Base-by-base conservation (phyloP, 2,888 invertebrate genomes). In the Teleiodes luculella region DNA sequence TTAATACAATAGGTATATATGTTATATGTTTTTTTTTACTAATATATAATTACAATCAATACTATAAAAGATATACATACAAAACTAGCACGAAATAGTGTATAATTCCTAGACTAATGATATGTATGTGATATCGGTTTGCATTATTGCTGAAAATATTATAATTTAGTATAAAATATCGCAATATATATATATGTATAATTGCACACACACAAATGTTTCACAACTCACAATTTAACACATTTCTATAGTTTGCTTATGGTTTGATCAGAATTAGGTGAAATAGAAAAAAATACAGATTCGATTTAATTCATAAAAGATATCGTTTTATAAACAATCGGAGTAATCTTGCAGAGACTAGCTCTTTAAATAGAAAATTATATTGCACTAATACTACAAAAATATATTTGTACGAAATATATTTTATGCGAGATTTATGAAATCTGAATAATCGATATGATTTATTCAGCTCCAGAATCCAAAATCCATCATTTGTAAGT, bases 81-180 rank as follows among this genome's bases (percentile, higher is more conserved):
- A 72, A 71, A 73, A 72, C 68, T 74, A 78, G 64, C 66, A 59
- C 61, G 63, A 70, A 74, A 70, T 68, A 74, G 72, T 74, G 70
- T 78, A 70, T 72, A 63, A 57, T 33, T 36, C 80, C 80, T 84
- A 84, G 30, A 16, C 80, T 87, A 87, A 68, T 87, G 88, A 89
- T 89, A 89, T 89, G 89, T 88, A 63, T 86, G 78, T 64, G 86
- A 86, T 86, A 84, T 77, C 74, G 87, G 85, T 82, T 67, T 68
- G 65, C 62, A 57, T 82, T 82, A 85, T 81, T 83, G 79, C 83
- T 85, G 72, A 75, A 71, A 74, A 64, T 64, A 68, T 48, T 66
- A 65, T 53, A 60, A 65, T 59, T 58, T 64, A 56, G 60, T 20
- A 41, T 55, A 63, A 55, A 63, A 59, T 61, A 58, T 4, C n/a